phyloP scores from a whole-genome alignment of 2,888 invertebrate genomes.

The Micoletzkya japonica region DNA sequence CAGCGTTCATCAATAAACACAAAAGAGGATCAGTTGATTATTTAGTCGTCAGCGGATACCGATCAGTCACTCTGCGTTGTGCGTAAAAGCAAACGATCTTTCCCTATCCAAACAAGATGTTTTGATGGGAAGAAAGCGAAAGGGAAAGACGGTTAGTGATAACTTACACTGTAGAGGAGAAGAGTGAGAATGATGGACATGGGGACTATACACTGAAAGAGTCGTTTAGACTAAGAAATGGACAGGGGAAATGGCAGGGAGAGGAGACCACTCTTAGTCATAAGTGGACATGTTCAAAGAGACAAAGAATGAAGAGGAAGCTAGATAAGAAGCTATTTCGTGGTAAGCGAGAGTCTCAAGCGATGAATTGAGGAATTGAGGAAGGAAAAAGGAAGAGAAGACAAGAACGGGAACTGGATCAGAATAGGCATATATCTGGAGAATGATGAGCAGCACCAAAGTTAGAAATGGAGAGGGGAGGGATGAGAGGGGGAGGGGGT shows the following conservation, averaged over 20 bases:
- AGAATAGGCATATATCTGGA: not conserved
- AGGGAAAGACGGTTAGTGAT: not conserved
- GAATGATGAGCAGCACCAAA: not conserved
- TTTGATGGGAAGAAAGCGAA: not conserved
- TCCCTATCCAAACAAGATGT: not conserved
- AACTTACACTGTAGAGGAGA: too few relatives aligned
- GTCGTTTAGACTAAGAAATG: too few relatives aligned
- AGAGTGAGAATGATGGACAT: not conserved
- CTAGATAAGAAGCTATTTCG: too few relatives aligned
- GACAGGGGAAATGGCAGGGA: not conserved
- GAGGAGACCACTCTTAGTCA: not conserved
- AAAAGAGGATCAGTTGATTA: too few relatives aligned
- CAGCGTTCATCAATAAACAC: too few relatives aligned
- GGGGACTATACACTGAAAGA: too few relatives aligned
- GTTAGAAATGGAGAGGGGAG: not conserved
- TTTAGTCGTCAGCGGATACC: too few relatives aligned
- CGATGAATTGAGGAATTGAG: not conserved
- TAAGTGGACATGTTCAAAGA: not conserved
- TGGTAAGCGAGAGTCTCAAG: not conserved
- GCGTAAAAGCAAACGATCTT: too few relatives aligned
- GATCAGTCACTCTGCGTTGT: too few relatives aligned
- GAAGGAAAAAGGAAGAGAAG: conserved; percentile 3
- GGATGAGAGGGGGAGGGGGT: not conserved
- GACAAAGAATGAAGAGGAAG: not conserved
- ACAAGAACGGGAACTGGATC: conserved; percentile 1